phyloP scores from a whole-genome alignment of 2,888 invertebrate genomes.

The Parnassius smintheus region DNA sequence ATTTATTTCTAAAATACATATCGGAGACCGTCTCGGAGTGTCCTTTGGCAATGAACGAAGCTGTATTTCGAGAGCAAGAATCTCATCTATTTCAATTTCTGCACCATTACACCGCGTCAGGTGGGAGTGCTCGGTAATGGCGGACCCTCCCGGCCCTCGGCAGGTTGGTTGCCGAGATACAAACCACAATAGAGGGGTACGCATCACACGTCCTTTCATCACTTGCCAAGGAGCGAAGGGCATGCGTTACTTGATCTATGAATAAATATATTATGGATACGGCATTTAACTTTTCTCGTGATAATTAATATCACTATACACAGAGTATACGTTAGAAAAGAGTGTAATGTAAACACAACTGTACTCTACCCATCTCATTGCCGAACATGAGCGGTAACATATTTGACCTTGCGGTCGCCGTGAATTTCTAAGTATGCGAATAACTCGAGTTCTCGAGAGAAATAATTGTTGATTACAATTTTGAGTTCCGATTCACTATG shows the following conservation, averaged over 20 bases:
- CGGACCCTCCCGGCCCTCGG: constrained; percentile 29
- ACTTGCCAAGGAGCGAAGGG: constrained; percentile 66
- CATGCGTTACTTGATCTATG: constrained; percentile 40
- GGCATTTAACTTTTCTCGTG: constrained; percentile 28
- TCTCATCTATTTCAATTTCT: constrained; percentile 35
- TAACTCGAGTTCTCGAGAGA: no score
- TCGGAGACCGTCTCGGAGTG: not conserved
- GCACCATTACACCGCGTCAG: constrained; percentile 50
- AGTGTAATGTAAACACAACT: no score
- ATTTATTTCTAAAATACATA: constrained; percentile 1
- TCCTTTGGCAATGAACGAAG: not conserved
- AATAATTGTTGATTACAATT: no score
- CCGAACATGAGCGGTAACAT: no score
- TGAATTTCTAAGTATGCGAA: no score
- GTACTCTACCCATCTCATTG: no score
- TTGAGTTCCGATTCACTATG: no score
- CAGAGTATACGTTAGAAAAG: no score
- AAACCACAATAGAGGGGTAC: constrained; percentile 64
- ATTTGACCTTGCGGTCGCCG: no score
- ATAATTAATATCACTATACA: no score
- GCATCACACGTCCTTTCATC: constrained; percentile 75
- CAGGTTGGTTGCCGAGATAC: constrained; percentile 39
- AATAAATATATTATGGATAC: constrained; percentile 42
- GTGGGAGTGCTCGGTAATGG: constrained; percentile 47
- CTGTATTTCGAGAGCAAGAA: constrained; percentile 5